Evolutionary conservation across 2,797 vertebrate species (phyloP).

Genomic region (Eremophila alpestris): DNA sequence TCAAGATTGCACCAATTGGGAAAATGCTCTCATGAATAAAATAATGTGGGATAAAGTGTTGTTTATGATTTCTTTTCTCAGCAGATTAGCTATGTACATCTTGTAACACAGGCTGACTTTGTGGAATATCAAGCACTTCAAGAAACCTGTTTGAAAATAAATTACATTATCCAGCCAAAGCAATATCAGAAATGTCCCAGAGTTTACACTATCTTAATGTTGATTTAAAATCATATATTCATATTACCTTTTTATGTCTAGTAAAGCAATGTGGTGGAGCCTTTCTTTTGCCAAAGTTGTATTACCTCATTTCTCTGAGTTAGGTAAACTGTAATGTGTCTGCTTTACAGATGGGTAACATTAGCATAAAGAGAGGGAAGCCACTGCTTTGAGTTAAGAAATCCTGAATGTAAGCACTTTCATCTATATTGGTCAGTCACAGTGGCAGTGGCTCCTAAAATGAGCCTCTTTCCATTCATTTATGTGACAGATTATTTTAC

Average conservation of each 20-base stretch:
- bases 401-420: constrained; percentile 16
- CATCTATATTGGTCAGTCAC: constrained; percentile 26
- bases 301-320: constrained; percentile 64
- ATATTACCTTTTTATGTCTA: constrained; percentile 46
- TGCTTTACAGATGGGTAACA: constrained; percentile 55
- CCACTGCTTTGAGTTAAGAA: constrained; percentile 26
- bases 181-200: constrained; percentile 38
- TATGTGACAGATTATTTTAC: constrained; percentile 57
- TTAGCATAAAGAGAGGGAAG: constrained; percentile 49
- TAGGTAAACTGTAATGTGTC: constrained; percentile 53
- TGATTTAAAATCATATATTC: constrained; percentile 61
- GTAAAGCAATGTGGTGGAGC: constrained; percentile 17
- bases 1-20: not conserved
- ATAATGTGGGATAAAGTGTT: not conserved
- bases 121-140: constrained; percentile 15
- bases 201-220: constrained; percentile 29
- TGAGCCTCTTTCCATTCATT: constrained; percentile 21
- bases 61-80: constrained; percentile 23
- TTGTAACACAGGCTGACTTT: constrained; percentile 30
- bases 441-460: constrained; percentile 21
- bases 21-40: constrained; percentile 10
- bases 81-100: constrained; percentile 48
- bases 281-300: constrained; percentile 29
- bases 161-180: constrained; percentile 44
- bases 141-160: constrained; percentile 25